Percentiles rank a stretch among this genome's conserved stretches.
Evolutionary conservation across 2,113 vertebrate genomes (phyloP).

Genomic region (Odocoileus hemionus): DNA sequence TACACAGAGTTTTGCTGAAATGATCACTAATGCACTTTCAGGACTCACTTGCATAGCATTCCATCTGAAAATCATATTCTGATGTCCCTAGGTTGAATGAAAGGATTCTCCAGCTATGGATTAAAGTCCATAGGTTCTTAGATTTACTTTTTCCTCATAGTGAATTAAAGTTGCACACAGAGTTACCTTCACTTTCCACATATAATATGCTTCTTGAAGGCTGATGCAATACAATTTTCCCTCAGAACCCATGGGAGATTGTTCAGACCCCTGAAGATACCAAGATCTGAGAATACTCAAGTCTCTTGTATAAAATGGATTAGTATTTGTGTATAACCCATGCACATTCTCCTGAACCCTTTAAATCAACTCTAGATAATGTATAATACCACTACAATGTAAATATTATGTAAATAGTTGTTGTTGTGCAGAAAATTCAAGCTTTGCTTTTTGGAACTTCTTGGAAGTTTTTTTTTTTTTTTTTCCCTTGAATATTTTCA

Average conservation of each 20-base stretch:
- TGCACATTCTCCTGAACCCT: not conserved
- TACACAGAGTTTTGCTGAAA: not conserved
- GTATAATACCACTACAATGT: not conserved
- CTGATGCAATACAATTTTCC: not conserved
- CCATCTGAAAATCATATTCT: not conserved
- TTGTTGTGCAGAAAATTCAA: not conserved
- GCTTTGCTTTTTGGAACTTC: not conserved
- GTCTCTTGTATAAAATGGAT: not conserved
- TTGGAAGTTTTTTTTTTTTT: not conserved
- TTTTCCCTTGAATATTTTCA: not conserved
- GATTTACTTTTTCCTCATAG: not conserved
- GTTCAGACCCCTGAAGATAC: not conserved
- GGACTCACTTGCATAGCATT: not conserved
- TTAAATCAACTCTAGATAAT: not conserved
- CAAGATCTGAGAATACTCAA: not conserved
- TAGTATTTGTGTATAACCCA: not conserved
- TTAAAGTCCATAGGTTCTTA: not conserved
- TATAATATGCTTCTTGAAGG: not conserved
- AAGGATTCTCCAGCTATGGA: too few species aligned
- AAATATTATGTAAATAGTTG: not conserved
- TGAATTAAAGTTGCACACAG: not conserved
- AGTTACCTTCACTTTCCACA: not conserved
- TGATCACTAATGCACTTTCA: not conserved
- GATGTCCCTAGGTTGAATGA: not conserved
- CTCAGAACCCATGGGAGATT: not conserved